Conservation (phyloP, 2,113 vertebrate species). For the Rattus rattus region DNA sequence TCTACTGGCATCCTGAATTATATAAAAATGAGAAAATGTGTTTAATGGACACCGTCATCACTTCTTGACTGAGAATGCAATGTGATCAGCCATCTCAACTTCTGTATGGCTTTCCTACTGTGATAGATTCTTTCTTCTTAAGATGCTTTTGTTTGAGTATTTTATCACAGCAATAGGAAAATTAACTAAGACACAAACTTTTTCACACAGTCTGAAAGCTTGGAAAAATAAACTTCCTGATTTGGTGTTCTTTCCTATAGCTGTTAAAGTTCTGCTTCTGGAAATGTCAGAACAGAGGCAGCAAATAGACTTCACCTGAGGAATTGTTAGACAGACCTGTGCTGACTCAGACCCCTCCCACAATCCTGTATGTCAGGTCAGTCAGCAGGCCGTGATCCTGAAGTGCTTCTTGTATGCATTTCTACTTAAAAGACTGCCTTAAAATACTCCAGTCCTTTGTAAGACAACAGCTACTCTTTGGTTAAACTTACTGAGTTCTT, state of each 20-base stretch:
- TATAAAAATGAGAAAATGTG: not conserved
- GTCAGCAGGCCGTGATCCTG: not conserved
- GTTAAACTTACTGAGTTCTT: not conserved
- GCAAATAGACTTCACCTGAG: not conserved
- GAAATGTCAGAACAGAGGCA: not conserved
- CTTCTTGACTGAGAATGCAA: not conserved
- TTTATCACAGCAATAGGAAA: not conserved
- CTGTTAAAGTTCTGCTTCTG: not conserved
- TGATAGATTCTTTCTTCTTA: not conserved
- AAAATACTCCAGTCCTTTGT: not conserved
- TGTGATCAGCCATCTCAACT: not conserved
- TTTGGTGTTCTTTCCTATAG: not conserved
- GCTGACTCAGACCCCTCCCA: not conserved
- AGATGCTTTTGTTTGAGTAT: not conserved
- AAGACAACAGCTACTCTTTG: not conserved
- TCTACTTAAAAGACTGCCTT: not conserved
- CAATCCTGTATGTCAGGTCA: not conserved
- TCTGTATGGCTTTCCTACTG: not conserved
- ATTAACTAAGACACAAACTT: not conserved
- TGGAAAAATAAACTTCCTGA: not conserved
- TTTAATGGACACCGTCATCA: not conserved
- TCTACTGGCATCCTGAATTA: not conserved
- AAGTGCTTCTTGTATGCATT: not conserved
- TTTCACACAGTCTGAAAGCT: not conserved
- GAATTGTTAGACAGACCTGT: not conserved